Evolutionary conservation across 2,888 invertebrate species (phyloP).

Genomic region (Eudasyphora cyanicolor): DNA sequence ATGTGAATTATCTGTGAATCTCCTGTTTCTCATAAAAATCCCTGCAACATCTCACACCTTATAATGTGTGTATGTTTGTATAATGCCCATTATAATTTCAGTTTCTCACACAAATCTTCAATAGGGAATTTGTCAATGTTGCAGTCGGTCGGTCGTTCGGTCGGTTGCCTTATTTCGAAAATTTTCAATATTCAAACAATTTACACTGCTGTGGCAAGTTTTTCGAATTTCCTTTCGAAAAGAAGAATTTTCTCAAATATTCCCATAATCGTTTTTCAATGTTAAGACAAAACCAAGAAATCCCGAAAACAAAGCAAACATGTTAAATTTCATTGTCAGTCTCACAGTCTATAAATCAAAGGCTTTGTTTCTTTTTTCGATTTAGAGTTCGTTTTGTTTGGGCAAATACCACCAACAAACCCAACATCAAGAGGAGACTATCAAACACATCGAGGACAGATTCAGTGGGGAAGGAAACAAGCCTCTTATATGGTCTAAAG

Average conservation of each 20-base stretch:
- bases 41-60: no score
- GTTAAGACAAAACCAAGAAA: slow-evolving; percentile 28
- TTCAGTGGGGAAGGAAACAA: slow-evolving; percentile 4
- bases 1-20: no score
- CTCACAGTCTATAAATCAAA: slow-evolving; percentile 62
- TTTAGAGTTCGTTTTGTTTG: neutral
- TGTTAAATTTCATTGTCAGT: slow-evolving; percentile 58
- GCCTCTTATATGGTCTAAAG: slow-evolving; percentile 34
- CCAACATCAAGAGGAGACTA: neutral
- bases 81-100: neutral
- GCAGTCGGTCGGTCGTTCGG: no score
- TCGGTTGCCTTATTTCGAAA: neutral
- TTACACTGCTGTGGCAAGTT: slow-evolving; percentile 29
- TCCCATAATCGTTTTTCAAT: slow-evolving; percentile 58
- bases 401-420: slow-evolving; percentile 17
- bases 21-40: no score
- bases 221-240: slow-evolving; percentile 29
- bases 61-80: no score
- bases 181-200: slow-evolving; percentile 36
- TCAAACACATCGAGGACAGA: neutral
- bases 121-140: neutral
- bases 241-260: slow-evolving; percentile 42
- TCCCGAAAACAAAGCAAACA: slow-evolving; percentile 43
- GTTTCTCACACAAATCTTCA: slow-evolving; percentile 20
- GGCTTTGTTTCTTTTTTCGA: slow-evolving; percentile 25